Evolutionary conservation across 2,888 invertebrate species (phyloP).

Genomic region (Rutpela maculata): DNA sequence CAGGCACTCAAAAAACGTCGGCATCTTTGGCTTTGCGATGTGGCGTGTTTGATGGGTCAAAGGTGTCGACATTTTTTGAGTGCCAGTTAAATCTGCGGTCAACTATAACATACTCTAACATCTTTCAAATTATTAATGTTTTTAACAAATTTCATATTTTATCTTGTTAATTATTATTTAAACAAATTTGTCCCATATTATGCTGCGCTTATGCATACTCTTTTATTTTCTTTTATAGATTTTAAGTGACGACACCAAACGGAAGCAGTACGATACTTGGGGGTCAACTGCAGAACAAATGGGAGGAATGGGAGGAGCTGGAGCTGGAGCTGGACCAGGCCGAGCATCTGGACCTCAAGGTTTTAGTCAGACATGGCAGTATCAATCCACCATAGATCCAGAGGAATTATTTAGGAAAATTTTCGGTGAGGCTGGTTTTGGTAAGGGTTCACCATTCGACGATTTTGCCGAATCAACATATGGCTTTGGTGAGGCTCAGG

Average conservation of each 20-base stretch:
- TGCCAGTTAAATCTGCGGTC: no score
- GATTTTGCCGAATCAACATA: slow-evolving; percentile 93
- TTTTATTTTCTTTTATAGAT: slow-evolving; percentile 76
- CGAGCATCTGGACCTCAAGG: slow-evolving; percentile 77
- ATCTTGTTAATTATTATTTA: no score
- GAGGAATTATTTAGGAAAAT: slow-evolving; percentile 98
- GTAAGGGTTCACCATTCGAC: slow-evolving; percentile 78
- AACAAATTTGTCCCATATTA: no score
- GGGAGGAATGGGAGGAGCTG: slow-evolving; percentile 80
- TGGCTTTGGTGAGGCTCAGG: slow-evolving; percentile 94
- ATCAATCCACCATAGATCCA: slow-evolving; percentile 92
- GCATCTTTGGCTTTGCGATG: no score
- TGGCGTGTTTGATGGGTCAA: no score
- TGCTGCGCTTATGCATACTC: no score
- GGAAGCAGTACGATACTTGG: slow-evolving; percentile 95
- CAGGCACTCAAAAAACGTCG: no score
- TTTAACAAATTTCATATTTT: no score
- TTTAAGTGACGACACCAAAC: slow-evolving; percentile 91
- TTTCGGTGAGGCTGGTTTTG: slow-evolving; percentile 90
- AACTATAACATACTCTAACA: no score
- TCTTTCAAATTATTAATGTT: no score
- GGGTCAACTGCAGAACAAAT: slow-evolving; percentile 92
- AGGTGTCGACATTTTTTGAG: no score
- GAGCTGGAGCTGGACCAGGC: slow-evolving; percentile 70
- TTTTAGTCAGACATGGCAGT: slow-evolving; percentile 86